Base-by-base conservation (phyloP, 2,888 invertebrate genomes). In the Leptinotarsa rubiginosa region DNA sequence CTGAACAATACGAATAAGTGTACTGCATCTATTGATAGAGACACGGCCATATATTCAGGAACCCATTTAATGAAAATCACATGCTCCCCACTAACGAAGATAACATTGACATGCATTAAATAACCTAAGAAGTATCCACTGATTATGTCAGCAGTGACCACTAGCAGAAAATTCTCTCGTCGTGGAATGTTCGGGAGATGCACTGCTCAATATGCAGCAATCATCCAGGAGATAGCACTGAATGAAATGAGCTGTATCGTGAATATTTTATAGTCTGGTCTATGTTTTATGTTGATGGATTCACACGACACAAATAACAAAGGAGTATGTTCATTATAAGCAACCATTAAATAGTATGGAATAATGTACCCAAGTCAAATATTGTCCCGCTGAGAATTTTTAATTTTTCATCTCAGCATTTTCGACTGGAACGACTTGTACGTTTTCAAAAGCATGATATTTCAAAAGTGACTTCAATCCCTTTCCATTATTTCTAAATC, bases 121-220 rank as follows among this genome's bases (percentile, higher is more conserved):
- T 62, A 62, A 25, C 59, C 15, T 25, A 15, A 13, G 22, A 4
- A 62, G 59, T 62, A 62, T 62, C 31, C 31, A 62, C 59, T 62
- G 59, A 31, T 62, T 62, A 62, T 62, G 59, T 62, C 59, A 62
- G 25, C 25, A 25, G 59, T 62, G 59, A 62, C 59, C 59, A 62
- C 59, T 62, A 62, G 59, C 47, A n/a, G 50, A 65, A 71, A 65
- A 70, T 52, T 15, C n/a, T 31, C 49, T 62, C 62, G 68, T 41
- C 68, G 20, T 54, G 20, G 72, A 72, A 72, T 72, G 68, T 49
- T 68, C 50, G 41, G 20, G n/a, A 25, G 71, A 71, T 65, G 52
- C 65, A 54, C 54, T 65, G 62, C 47, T 72, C 72, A 72, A 72
- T 72, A 64, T 64, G 54, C 47, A 52, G 52, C 64, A 68, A 68